These are phyloP conservation scores for Gila robusta DNA, from an alignment of 2,797 vertebrate species.

Conservation along the genomic window DNA sequence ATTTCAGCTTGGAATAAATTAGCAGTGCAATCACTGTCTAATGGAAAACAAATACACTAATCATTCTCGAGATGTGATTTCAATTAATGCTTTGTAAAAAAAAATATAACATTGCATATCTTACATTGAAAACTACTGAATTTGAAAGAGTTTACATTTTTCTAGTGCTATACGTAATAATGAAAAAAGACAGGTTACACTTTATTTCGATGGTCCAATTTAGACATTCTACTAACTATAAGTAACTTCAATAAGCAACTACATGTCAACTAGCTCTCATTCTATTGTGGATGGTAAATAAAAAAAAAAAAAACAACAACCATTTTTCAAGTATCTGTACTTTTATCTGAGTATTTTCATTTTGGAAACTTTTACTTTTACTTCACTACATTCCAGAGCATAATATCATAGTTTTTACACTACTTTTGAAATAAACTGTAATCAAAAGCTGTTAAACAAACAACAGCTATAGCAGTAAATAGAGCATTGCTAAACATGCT, in stretches of 20 bases:
- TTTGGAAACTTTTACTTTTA: background rate
- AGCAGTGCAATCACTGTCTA: constrained; percentile 29
- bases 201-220: background rate
- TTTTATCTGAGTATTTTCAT: background rate
- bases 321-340: background rate
- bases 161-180: background rate
- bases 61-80: constrained; percentile 28
- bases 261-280: background rate
- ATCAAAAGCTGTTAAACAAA: too few species aligned
- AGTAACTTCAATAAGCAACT: too few species aligned
- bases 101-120: background rate
- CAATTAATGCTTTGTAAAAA: background rate
- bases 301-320: too few species aligned
- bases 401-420: background rate
- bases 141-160: background rate
- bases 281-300: too few species aligned
- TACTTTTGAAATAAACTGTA: too few species aligned
- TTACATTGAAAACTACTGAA: background rate
- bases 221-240: background rate
- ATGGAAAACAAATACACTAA: constrained; percentile 45
- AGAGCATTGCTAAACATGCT: background rate
- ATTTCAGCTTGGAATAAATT: constrained; percentile 45
- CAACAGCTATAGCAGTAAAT: too few species aligned
- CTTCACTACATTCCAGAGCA: background rate
- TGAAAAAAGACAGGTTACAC: background rate